A percentile compares a stretch with the other conserved stretches of the same genome.
Conservation (phyloP, 2,113 vertebrate species). For the Penelope pileata region DNA sequence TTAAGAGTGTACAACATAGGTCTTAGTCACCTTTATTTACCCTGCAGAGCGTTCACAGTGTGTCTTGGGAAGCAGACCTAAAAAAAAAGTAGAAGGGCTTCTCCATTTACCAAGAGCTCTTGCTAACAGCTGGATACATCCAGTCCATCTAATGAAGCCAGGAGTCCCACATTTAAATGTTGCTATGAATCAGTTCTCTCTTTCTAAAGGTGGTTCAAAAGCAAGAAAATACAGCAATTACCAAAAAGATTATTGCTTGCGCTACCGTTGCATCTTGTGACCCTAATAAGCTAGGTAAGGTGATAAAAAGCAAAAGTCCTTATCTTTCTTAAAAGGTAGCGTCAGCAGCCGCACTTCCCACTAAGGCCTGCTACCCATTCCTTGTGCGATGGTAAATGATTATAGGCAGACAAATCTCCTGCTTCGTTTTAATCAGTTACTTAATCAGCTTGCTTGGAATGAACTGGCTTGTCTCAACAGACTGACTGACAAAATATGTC, state of each 20-base stretch:
- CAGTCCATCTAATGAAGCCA: not conserved
- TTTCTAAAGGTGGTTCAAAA: not conserved
- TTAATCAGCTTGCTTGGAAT: constrained; percentile 70
- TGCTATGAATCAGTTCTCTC: not conserved
- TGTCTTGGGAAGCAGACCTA: not conserved
- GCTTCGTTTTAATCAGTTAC: constrained; percentile 65
- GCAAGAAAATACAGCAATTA: not conserved
- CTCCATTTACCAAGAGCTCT: not conserved
- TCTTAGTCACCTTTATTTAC: not conserved
- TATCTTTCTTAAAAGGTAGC: not conserved
- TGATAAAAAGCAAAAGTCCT: not conserved
- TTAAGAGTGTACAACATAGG: not conserved
- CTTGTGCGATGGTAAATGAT: constrained; percentile 12
- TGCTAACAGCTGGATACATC: not conserved
- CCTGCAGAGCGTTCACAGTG: not conserved
- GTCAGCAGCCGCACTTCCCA: not conserved
- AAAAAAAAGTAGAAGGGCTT: not conserved
- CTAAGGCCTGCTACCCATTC: not conserved
- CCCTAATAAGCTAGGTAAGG: not conserved
- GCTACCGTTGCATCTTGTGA: not conserved
- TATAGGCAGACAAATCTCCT: constrained; percentile 27
- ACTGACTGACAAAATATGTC: constrained; percentile 67
- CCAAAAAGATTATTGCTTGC: not conserved
- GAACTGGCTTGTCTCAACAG: constrained; percentile 48
- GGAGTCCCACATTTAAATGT: not conserved